Conservation (phyloP, 2,888 invertebrate species). For the Charanyca ferruginea region DNA sequence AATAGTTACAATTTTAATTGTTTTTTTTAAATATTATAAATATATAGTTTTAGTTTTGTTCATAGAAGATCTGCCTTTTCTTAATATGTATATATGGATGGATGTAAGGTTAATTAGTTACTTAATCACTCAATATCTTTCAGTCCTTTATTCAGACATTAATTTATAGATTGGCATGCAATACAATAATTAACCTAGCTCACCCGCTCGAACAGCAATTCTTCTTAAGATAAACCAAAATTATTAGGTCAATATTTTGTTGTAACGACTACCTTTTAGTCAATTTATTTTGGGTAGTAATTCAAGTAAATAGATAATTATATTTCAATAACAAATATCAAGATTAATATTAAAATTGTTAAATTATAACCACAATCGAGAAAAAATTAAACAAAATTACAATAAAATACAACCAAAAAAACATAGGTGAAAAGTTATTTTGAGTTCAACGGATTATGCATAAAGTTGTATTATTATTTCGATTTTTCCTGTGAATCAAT, state of each 20-base stretch:
- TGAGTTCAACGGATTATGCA: constrained; percentile 1
- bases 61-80: constrained; percentile 2
- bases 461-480: background rate
- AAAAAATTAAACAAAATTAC: constrained; percentile 1
- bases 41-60: constrained; percentile 32
- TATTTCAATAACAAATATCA: background rate
- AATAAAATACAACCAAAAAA: background rate
- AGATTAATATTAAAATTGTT: background rate
- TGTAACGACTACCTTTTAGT: background rate
- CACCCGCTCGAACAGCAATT: constrained; percentile 9
- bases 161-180: constrained; percentile 58
- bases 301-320: background rate
- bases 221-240: constrained; percentile 13
- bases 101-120: constrained; percentile 46
- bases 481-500: background rate
- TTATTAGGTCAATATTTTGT: constrained; percentile 14
- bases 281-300: background rate
- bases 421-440: constrained; percentile 5
- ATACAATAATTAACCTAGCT: constrained; percentile 65
- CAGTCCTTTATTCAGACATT: constrained; percentile 30
- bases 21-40: background rate
- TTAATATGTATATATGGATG: constrained; percentile 30
- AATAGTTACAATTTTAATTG: constrained; percentile 25
- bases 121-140: constrained; percentile 18
- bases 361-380: background rate